Base-by-base conservation (phyloP, 2,888 invertebrate species). In the Seira sanloemensis region DNA sequence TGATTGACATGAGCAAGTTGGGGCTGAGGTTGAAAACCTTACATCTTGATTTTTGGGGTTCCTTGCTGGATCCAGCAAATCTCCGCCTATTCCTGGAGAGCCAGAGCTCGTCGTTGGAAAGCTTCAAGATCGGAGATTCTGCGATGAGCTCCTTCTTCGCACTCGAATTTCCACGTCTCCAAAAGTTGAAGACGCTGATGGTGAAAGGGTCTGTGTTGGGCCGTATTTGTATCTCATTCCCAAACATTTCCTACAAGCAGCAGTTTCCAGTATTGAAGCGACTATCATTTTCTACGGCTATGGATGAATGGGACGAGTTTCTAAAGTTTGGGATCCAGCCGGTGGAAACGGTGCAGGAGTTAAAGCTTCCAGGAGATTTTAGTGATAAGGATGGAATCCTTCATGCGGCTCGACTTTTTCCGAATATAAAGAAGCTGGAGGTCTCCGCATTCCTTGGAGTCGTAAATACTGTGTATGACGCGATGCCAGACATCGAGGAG, bases 251-350 rank as follows among this genome's bases (percentile, higher is more conserved):
- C 1, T 88, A 85, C 26, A 37, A 27, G 1, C 72, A 79, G 9
- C 88, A 88, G 58, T 88, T 88, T 67, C 88, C 88, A 4, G 82
- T 75, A 4, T 58, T 88, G 46, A 84, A 84, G 46, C 71, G 75
- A 2, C 73, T 88, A 0, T 69, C 78, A 0, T 85, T 88, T 54
- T 73, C 84, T 0, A 84, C 83, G 37, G 71, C 77, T 1, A 78
- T 85, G 79, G 85, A 85, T 19, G 86, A 86, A 26, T 86, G 88
- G 88, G 86, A 86, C 5, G 88, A 86, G 18, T 88, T 88, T 71
- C 26, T 86, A 9, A 82, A 76, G 16, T 77, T 69, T 37, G 82
- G 85, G 0, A 86, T 88, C 2, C 80, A 85, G 24, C 88, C 88
- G 1, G 84, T 84, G 0, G 18, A 74, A 1, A 86, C 88, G 0